These are phyloP conservation scores for Calliopsis andreniformis DNA, from an alignment of 1,140 invertebrate genomes.

Conservation along the genomic window DNA sequence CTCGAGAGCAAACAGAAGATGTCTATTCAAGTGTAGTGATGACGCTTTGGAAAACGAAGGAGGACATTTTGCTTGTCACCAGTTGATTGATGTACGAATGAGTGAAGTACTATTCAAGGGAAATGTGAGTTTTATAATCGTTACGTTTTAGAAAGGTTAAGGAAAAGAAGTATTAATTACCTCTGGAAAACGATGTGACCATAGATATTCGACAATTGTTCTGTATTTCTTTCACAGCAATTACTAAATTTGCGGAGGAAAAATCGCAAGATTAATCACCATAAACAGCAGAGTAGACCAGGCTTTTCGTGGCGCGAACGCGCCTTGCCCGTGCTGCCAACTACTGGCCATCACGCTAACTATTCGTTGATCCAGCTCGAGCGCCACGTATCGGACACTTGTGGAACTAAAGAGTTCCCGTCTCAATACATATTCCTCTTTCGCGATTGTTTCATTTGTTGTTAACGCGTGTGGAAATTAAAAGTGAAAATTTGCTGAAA, in stretches of 20 bases:
- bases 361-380: slow-evolving; percentile 36
- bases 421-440: slow-evolving; percentile 34
- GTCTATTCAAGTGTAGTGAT: too few species aligned
- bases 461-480: neutral
- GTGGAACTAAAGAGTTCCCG: slow-evolving; percentile 47
- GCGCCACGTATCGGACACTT: slow-evolving; percentile 62
- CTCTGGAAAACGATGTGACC: neutral
- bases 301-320: too few species aligned
- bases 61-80: too few species aligned
- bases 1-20: too few species aligned
- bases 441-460: neutral
- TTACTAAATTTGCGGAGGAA: too few species aligned
- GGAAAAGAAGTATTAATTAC: too few species aligned
- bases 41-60: too few species aligned
- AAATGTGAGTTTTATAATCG: neutral
- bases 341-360: slow-evolving; percentile 66
- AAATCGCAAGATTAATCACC: too few species aligned
- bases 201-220: neutral
- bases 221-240: too few species aligned
- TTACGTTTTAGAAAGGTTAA: too few species aligned
- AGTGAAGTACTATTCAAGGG: neutral
- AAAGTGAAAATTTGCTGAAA: neutral
- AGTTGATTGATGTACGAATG: too few species aligned
- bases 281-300: too few species aligned
- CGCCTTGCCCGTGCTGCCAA: slow-evolving; percentile 78